Evolutionary conservation across 1,140 invertebrate species (phyloP).

Genomic region (Chlorops oryzae): DNA sequence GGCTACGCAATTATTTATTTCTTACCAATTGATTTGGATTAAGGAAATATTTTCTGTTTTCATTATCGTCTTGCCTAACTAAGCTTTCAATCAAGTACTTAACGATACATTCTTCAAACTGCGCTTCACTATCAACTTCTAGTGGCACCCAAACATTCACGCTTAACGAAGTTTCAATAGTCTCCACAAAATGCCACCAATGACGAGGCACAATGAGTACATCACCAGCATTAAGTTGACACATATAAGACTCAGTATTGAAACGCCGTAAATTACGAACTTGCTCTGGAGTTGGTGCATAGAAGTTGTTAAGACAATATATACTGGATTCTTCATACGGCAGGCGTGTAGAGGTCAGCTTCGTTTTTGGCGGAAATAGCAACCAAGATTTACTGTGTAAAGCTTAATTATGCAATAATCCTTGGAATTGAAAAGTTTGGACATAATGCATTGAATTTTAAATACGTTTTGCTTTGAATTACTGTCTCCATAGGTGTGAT

Average conservation of each 20-base stretch:
- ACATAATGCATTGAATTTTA: too few relatives aligned
- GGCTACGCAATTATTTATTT: not conserved
- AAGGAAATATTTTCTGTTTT: slow-evolving; percentile 25
- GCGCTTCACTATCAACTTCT: slow-evolving; percentile 49
- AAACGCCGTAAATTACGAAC: slow-evolving; percentile 15
- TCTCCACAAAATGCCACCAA: slow-evolving; percentile 97
- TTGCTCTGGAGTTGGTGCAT: slow-evolving; percentile 50
- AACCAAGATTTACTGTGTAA: slow-evolving; percentile 81
- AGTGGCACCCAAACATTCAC: slow-evolving; percentile 85
- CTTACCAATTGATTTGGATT: slow-evolving; percentile 42
- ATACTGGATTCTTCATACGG: slow-evolving; percentile 97
- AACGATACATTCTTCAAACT: slow-evolving; percentile 38
- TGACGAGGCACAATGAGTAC: slow-evolving; percentile 79
- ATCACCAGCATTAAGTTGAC: slow-evolving; percentile 74
- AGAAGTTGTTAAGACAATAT: slow-evolving; percentile 80
- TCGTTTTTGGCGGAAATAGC: slow-evolving; percentile 77
- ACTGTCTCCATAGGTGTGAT: too few relatives aligned
- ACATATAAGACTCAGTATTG: slow-evolving; percentile 45
- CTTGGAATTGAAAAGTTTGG: too few relatives aligned
- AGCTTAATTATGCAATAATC: slow-evolving; percentile 24
- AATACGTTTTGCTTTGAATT: too few relatives aligned
- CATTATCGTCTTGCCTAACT: slow-evolving; percentile 21
- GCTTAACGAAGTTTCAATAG: slow-evolving; percentile 64
- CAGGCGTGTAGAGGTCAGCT: slow-evolving; percentile 74
- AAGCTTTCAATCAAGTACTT: slow-evolving; percentile 38